Evolutionary conservation across 2,113 vertebrate species (phyloP), one percentile per base, ranked within the genome.

Genomic region (Onychostoma macrolepis): DNA sequence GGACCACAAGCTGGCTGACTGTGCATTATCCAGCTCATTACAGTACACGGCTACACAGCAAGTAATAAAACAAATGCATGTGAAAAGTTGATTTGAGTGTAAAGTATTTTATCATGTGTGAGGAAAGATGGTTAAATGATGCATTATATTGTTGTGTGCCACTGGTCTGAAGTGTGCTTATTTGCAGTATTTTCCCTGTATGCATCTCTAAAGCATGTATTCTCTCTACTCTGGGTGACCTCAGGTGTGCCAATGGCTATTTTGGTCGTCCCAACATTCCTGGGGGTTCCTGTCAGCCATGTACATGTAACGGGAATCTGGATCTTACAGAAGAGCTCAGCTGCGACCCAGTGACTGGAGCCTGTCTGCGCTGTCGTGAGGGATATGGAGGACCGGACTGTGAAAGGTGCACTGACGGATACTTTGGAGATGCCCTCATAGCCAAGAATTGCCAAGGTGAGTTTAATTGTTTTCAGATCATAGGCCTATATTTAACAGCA

Each of bases 231-330:
- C 21, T 67, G 33, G 28, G 10, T 72, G 36, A 53, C 78, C 84
- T 74, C 92, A 99, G 98, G 91, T 99, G 98, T 93, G 94, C 96
- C 81, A 97, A 97, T 80, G 98, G 98, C 72, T 99, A 96, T 95
- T 97, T 95, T 45, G 98, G 98, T 79, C 95, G 95, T 81, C 97
- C 98, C 83, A 79, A 90, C 8, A 89, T 95, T 89, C 96, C 96
- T 28, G 97, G 98, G 17, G 95, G 95, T 89, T 97, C 93, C 0
- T 99, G 98, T 93, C 96, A 96, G 87, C 97, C 94, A 3, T 99
- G 98, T 90, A 93, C 93, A 5, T 99, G 98, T 94, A 96, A 96
- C 90, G 94, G 94, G 89, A 99, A 99, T 94, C 96, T 99, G 92
- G 97, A 99, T 94, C 94, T 96, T 84, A 96, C 96, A 21, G 1